Conservation (phyloP, 2,113 vertebrate genomes). For the Myxocyprinus asiaticus region DNA sequence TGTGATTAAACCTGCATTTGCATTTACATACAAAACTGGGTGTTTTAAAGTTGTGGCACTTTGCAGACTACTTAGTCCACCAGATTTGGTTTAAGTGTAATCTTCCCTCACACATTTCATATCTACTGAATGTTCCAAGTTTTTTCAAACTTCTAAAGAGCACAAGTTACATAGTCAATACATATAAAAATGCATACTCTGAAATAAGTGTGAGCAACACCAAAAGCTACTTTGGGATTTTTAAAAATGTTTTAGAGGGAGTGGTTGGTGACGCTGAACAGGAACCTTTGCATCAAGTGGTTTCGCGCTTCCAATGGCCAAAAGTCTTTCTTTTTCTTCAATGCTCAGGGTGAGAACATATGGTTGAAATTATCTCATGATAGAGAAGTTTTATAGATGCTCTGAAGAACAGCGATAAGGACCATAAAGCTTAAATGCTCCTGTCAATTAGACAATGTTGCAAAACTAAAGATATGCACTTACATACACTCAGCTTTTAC, state of each 20-base stretch:
- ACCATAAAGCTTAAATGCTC: too few species aligned
- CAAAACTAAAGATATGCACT: too few species aligned
- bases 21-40: neutral
- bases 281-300: neutral
- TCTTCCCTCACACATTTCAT: neutral
- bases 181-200: neutral
- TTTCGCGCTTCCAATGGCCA: slow-evolving; percentile 1
- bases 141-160: too few species aligned
- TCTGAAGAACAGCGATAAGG: too few species aligned
- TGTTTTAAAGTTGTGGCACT: neutral
- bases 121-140: neutral
- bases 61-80: neutral
- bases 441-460: too few species aligned
- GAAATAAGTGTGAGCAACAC: neutral
- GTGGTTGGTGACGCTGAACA: neutral
- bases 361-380: too few species aligned
- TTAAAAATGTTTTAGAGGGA: neutral
- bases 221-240: neutral
- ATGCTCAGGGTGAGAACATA: too few species aligned
- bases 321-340: neutral
- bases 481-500: too few species aligned
- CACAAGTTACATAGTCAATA: neutral
- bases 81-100: neutral
- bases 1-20: neutral
- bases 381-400: too few species aligned